Percentiles rank a stretch among this genome's conserved stretches.
Evolutionary conservation across 1,140 invertebrate genomes (phyloP).

Genomic region (Samia ricini): DNA sequence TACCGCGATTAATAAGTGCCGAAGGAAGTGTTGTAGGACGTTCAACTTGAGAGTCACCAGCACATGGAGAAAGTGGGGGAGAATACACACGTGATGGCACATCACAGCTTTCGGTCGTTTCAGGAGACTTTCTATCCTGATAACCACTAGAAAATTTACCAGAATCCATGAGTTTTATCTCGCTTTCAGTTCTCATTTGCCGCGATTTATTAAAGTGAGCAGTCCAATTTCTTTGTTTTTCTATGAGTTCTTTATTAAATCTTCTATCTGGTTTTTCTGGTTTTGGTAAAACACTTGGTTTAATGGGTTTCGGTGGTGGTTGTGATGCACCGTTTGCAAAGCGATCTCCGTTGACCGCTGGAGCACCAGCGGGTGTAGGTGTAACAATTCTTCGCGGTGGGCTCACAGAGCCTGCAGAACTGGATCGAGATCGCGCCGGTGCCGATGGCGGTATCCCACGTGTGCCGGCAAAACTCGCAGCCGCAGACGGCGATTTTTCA

Average conservation of each 20-base stretch:
- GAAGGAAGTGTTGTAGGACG: constrained; percentile 62
- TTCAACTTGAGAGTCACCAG: constrained; percentile 56
- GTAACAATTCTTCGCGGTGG: constrained; percentile 70
- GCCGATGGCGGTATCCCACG: constrained; percentile 49
- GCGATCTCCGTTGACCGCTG: constrained; percentile 70
- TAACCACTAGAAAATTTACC: constrained; percentile 47
- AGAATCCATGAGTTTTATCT: constrained; percentile 42
- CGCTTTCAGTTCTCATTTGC: constrained; percentile 80
- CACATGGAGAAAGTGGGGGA: constrained; percentile 62
- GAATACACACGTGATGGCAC: constrained; percentile 69
- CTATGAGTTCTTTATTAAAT: constrained; percentile 91
- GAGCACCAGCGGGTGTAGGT: constrained; percentile 64
- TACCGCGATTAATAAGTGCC: constrained; percentile 55
- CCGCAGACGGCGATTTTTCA: constrained; percentile 73
- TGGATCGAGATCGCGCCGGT: constrained; percentile 77
- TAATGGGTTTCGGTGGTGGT: constrained; percentile 65
- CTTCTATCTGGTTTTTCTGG: constrained; percentile 90
- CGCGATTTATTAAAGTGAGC: constrained; percentile 90
- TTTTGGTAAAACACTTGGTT: constrained; percentile 78
- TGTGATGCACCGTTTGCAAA: constrained; percentile 66
- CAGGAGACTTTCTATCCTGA: constrained; percentile 60
- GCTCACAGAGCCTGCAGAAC: constrained; percentile 80
- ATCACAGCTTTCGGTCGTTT: constrained; percentile 54
- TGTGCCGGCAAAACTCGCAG: constrained; percentile 68
- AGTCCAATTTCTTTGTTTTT: constrained; percentile 94